Evolutionary conservation across 2,888 invertebrate species (phyloP), one percentile per base, ranked within the genome.

Genomic region (Nemotelus nigrinus): DNA sequence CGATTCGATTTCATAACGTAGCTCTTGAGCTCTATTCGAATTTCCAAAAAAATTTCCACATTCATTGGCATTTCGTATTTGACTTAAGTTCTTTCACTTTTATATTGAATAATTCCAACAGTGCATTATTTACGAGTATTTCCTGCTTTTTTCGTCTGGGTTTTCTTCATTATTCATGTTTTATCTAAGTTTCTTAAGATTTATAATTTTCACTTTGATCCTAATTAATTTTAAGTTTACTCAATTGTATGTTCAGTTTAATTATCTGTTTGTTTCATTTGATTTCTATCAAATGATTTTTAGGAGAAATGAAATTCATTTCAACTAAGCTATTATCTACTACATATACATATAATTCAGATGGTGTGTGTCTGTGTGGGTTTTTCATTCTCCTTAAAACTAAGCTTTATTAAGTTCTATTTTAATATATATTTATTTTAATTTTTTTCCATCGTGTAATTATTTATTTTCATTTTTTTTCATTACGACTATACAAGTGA

Each of bases 111-210:
- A 76, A 65, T 76, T 76, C 65, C 65, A 64, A 76, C 65, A 65
- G 65, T 76, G 76, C 76, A 76, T 76, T 76, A 76, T 65, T 53
- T 76, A 58, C 64, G 47, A 74, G 63, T 75, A 50, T 76, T 65
- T 76, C 65, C 65, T 76, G 64, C 55, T 76, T 76, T 64, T 65
- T 63, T 76, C 47, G 45, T 76, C 25, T 76, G 65, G 60, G 58
- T 72, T 58, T 57, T 41, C 6, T 72, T 70, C 43, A 25, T 72
- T 58, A 10, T 48, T 72, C 48, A 48, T 25, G 41, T 76, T 43
- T 63, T 76, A 65, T 55, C 67, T 76, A 76, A 76, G 60, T 43
- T 50, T 76, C 67, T 76, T 76, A 76, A 76, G 4, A 6, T 55
- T 53, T 55, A 55, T 53, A 55, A 65, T 64, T 76, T 76, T 53